These are phyloP conservation scores for Melanotaenia trifasciata DNA, from an alignment of 2,797 vertebrate genomes.

Conservation along the genomic window DNA sequence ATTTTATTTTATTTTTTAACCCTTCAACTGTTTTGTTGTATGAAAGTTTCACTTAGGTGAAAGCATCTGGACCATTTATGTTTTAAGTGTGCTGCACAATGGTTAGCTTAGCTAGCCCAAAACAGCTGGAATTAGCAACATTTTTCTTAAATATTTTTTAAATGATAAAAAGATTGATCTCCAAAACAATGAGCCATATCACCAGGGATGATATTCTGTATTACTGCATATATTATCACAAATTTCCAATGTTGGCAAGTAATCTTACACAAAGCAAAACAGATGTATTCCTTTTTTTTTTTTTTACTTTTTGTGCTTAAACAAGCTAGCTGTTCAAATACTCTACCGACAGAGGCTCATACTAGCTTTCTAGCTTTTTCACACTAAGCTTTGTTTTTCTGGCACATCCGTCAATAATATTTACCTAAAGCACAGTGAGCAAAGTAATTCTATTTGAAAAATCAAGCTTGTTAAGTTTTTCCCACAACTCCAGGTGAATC, in stretches of 20 bases:
- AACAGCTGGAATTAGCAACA: background rate
- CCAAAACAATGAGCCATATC: background rate
- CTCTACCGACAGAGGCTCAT: too few species aligned
- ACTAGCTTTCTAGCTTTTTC: too few species aligned
- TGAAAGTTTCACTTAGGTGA: background rate
- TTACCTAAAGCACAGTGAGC: background rate
- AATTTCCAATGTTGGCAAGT: too few species aligned
- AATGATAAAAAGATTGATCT: background rate
- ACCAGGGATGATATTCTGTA: background rate
- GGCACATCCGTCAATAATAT: background rate
- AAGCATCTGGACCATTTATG: background rate
- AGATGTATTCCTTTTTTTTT: too few species aligned
- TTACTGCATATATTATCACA: background rate
- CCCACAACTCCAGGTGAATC: background rate
- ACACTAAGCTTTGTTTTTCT: background rate
- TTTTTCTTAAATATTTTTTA: background rate
- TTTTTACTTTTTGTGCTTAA: too few species aligned
- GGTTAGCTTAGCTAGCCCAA: background rate
- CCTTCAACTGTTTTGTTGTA: too few species aligned
- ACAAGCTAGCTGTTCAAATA: too few species aligned
- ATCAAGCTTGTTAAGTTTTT: background rate
- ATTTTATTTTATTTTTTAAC: too few species aligned
- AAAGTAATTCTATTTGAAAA: background rate
- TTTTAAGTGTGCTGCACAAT: background rate
- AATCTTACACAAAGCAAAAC: too few species aligned